Evolutionary conservation across 2,888 invertebrate genomes (phyloP).

Genomic region (Apotomis turbidana): DNA sequence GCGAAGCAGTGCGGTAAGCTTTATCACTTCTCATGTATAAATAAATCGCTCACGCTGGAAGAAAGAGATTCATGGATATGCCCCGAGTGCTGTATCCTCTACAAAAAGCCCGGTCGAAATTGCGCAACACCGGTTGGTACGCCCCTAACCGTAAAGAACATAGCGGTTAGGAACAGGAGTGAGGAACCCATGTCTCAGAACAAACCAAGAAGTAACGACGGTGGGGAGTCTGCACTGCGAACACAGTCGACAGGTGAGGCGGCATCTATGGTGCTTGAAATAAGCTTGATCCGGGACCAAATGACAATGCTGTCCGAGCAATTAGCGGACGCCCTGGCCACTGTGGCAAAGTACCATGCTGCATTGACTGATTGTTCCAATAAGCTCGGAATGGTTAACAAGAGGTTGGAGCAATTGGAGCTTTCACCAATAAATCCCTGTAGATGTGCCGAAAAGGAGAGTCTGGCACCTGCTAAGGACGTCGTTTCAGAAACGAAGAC

Average conservation of each 20-base stretch:
- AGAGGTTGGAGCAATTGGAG: too few species aligned
- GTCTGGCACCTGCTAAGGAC: too few species aligned
- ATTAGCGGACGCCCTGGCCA: not conserved
- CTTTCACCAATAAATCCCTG: too few species aligned
- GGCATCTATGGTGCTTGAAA: not conserved
- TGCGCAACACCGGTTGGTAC: conserved; percentile 9
- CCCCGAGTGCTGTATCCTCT: too few species aligned
- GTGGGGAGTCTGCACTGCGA: not conserved
- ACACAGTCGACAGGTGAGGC: not conserved
- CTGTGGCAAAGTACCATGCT: too few species aligned
- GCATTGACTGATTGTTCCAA: too few species aligned
- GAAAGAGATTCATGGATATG: conserved; percentile 12
- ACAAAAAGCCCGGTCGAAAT: not conserved
- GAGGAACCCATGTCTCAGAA: not conserved
- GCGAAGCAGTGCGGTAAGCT: conserved; percentile 9
- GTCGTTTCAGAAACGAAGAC: too few species aligned
- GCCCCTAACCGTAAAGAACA: conserved; percentile 8
- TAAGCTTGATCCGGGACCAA: not conserved
- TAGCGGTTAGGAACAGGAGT: not conserved
- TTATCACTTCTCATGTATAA: conserved; percentile 1
- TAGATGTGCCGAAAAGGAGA: too few species aligned
- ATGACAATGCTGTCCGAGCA: not conserved
- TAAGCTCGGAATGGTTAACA: too few species aligned
- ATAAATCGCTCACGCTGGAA: not conserved
- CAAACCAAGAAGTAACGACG: too few species aligned